Evolutionary conservation across 2,888 invertebrate species (phyloP).

Genomic region (Nycteola revayana): DNA sequence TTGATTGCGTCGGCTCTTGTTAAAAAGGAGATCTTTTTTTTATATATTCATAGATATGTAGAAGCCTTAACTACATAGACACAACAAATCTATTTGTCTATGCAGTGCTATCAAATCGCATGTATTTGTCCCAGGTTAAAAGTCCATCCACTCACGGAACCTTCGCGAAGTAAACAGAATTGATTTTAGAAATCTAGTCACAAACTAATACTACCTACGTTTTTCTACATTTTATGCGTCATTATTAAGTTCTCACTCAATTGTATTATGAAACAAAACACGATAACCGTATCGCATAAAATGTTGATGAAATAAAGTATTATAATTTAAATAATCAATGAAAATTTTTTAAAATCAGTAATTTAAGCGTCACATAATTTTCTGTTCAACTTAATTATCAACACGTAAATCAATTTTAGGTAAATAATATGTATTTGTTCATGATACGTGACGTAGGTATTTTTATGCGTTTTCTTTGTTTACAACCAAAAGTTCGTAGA

Average conservation of each 20-base stretch:
- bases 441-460: constrained; percentile 18
- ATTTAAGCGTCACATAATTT: constrained; percentile 32
- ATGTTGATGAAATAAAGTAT: constrained; percentile 23
- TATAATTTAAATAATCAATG: constrained; percentile 20
- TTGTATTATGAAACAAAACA: too few relatives aligned
- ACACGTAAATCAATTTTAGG: constrained; percentile 31
- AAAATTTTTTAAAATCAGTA: constrained; percentile 25
- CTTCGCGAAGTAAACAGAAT: constrained; percentile 58
- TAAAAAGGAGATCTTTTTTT: too few relatives aligned
- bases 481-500: constrained; percentile 18
- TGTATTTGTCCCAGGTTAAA: too few relatives aligned
- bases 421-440: constrained; percentile 29
- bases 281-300: too few relatives aligned
- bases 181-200: constrained; percentile 79
- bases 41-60: too few relatives aligned
- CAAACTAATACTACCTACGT: constrained; percentile 62
- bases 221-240: constrained; percentile 47
- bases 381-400: constrained; percentile 33
- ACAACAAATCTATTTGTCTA: too few relatives aligned
- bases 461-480: constrained; percentile 17
- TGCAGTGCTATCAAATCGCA: too few relatives aligned
- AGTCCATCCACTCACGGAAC: constrained; percentile 39
- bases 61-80: too few relatives aligned
- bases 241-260: too few relatives aligned
- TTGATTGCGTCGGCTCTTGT: too few relatives aligned